These are phyloP conservation scores for Chitala chitala DNA, from an alignment of 2,113 vertebrate species.

Conservation along the genomic window DNA sequence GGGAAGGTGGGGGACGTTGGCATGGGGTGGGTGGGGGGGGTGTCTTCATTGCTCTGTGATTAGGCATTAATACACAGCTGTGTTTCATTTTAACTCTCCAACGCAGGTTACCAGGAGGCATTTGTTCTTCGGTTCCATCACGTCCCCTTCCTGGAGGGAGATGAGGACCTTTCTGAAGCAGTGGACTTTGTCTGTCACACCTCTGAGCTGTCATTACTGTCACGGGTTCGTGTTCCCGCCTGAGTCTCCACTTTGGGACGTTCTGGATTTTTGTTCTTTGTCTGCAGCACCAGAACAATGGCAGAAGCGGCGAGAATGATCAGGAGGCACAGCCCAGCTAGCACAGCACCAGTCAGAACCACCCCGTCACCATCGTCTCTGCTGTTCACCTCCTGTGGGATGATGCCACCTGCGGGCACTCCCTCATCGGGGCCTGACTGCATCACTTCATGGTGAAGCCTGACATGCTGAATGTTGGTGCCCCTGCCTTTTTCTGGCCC, in stretches of 20 bases:
- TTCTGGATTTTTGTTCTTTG: constrained; percentile 46
- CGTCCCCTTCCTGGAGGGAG: not conserved
- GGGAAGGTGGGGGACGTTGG: constrained; percentile 11
- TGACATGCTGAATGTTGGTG: constrained; percentile 87
- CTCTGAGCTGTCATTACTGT: constrained; percentile 75
- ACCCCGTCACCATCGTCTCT: constrained; percentile 44
- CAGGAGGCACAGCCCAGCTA: constrained; percentile 66
- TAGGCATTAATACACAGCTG: too few species aligned
- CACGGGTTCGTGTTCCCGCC: constrained; percentile 57
- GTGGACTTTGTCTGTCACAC: constrained; percentile 61
- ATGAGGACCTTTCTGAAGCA: not conserved
- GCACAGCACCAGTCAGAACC: constrained; percentile 59
- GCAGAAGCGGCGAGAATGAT: constrained; percentile 37
- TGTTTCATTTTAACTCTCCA: constrained; percentile 16
- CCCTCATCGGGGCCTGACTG: constrained; percentile 47
- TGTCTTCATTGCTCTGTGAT: too few species aligned
- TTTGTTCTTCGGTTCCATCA: constrained; percentile 36
- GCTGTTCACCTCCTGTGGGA: constrained; percentile 60
- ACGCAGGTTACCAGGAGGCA: constrained; percentile 42
- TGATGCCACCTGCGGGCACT: constrained; percentile 44
- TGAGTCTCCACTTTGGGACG: constrained; percentile 63
- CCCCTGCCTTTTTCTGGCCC: constrained; percentile 73
- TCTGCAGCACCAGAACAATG: constrained; percentile 52
- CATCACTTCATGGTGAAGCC: constrained; percentile 64
- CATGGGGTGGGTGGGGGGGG: too few species aligned